Evolutionary conservation across 2,113 vertebrate species (phyloP), one percentile per base, ranked within the genome.

Genomic region (Platichthys stellatus): DNA sequence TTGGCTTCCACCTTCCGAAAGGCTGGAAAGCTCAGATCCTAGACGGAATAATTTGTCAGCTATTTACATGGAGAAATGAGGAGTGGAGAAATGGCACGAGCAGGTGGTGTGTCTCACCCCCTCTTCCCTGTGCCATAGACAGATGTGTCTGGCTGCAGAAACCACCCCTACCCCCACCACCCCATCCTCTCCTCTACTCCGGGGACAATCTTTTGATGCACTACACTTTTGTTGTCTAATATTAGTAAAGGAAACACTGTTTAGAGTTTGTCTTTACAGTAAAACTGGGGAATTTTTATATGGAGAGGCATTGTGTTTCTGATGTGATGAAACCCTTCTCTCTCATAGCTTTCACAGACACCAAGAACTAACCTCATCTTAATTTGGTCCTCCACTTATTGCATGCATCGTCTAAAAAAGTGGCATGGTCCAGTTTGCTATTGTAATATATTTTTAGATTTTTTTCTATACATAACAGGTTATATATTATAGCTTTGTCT

Each of bases 1-100:
- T 70, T 72, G 77, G 80, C 90, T 80, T 89, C 82, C 75, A 71
- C 69, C 67, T 83, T 82, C 73, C 18, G 14, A 15, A 81, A 81
- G 12, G 51, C 78, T 63, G 0, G 15, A 24, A 77, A 80, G 63
- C 73, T 90, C 80, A 86, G 86, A 92, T 91, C 78, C 63, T n/a
- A 66, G 77, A 84, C 81, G 71, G 89, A 92, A 92, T 93, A 91
- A 92, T 93, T 92, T 93, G 92, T 93, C 89, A 88, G 72, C 89
- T 87, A 88, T 94, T 91, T 91, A 74, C 91, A 90, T 78, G 81
- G 73, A 88, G 78, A 71, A 63, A 63, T 43, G 86, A 76, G 74
- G 86, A 83, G 69, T 69, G 78, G 85, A 87, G 86, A 88, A 81
- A 86, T 79, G 78, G 75, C 78, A 76, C 28, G 85, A 93, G 91